A percentile compares a stretch with the other conserved stretches of the same genome.
phyloP scores from a whole-genome alignment of 2,113 vertebrate genomes.

The Hydrochoerus hydrochaeris region DNA sequence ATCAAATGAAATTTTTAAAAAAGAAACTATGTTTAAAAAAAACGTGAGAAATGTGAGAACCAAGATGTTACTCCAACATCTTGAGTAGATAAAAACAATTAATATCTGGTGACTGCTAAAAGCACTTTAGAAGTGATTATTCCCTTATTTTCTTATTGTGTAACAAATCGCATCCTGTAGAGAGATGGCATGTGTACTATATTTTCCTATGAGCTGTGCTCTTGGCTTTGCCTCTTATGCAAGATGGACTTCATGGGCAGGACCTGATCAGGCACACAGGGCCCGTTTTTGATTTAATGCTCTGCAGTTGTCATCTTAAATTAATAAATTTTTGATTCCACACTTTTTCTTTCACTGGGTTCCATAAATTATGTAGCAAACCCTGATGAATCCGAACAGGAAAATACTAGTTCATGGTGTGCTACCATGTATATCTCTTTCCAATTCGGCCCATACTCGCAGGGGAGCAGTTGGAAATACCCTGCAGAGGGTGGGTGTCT shows the following conservation, averaged over 20 bases:
- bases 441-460: background rate
- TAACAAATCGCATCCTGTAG: background rate
- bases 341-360: background rate
- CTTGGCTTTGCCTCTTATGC: background rate
- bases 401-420: background rate
- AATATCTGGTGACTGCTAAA: background rate
- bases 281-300: background rate
- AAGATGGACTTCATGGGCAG: background rate
- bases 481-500: background rate
- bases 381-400: background rate
- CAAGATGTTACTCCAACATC: background rate
- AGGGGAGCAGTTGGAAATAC: background rate
- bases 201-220: background rate
- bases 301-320: background rate
- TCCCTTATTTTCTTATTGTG: background rate
- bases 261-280: background rate
- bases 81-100: background rate
- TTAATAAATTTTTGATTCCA: background rate
- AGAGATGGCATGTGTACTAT: background rate
- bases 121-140: background rate
- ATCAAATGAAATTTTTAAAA: background rate
- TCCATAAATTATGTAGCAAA: background rate
- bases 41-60: background rate
- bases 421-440: background rate
- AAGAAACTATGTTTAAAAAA: background rate